These are phyloP conservation scores for Tenualosa ilisha DNA, from an alignment of 2,797 vertebrate genomes.

Conservation along the genomic window DNA sequence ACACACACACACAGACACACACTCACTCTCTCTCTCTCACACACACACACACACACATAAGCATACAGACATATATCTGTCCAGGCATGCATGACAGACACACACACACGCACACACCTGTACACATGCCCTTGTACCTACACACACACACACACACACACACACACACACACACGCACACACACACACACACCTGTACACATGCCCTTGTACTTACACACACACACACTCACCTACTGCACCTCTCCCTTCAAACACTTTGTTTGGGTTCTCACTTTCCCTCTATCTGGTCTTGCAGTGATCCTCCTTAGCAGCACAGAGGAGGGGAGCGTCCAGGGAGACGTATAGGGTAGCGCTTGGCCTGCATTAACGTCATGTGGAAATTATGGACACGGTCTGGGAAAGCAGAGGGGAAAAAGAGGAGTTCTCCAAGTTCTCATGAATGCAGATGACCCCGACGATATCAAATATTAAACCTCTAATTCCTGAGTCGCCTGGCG, in stretches of 20 bases:
- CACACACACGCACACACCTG: not conserved
- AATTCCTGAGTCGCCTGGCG: constrained; percentile 51
- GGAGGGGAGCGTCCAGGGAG: not conserved
- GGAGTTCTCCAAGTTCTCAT: constrained; percentile 46
- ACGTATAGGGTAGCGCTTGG: constrained; percentile 24
- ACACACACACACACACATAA: constrained; percentile 19
- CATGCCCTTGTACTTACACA: not conserved
- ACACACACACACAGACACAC: not conserved
- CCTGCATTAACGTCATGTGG: constrained; percentile 28
- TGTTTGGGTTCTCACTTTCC: not conserved
- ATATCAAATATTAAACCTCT: constrained; percentile 65
- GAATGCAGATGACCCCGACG: constrained; percentile 50
- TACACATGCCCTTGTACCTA: too few relatives aligned
- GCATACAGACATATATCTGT: not conserved
- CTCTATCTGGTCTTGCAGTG: not conserved
- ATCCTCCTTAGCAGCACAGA: not conserved
- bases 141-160: constrained; percentile 19
- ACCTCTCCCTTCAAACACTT: not conserved
- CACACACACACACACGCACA: constrained; percentile 15
- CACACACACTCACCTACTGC: not conserved
- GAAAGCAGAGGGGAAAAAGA: constrained; percentile 32
- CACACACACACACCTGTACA: constrained; percentile 17
- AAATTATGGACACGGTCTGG: constrained; percentile 39
- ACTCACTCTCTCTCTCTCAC: constrained; percentile 1
- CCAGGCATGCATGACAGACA: not conserved